Evolutionary conservation across 2,888 invertebrate genomes (phyloP).

Genomic region (Pyrochroa serraticornis): DNA sequence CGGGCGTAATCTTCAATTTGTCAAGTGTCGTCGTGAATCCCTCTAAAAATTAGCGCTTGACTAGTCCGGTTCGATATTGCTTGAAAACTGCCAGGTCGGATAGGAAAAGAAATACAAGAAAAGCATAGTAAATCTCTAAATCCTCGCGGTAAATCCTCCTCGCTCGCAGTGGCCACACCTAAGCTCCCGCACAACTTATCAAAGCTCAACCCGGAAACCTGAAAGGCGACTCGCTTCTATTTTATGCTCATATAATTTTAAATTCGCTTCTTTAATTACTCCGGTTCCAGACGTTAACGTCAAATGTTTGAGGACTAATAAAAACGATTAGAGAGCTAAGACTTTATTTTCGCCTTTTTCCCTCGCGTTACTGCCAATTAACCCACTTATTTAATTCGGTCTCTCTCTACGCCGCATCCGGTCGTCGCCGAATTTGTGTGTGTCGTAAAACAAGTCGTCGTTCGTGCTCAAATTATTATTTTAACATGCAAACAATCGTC

Average conservation of each 20-base stretch:
- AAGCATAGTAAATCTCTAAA: slow-evolving; percentile 48
- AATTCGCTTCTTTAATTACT: background rate
- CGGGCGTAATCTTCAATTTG: slow-evolving; percentile 28
- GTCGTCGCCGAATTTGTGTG: background rate
- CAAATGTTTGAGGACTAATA: too few species aligned
- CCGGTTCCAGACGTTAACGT: background rate
- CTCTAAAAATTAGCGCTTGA: slow-evolving; percentile 32
- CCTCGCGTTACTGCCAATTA: too few species aligned
- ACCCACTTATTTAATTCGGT: too few species aligned
- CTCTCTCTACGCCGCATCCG: too few species aligned
- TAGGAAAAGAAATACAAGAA: slow-evolving; percentile 43
- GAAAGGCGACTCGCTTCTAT: slow-evolving; percentile 12
- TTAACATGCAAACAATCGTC: too few species aligned
- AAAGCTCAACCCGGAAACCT: slow-evolving; percentile 38
- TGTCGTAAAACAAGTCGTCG: too few species aligned
- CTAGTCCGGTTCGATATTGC: slow-evolving; percentile 30
- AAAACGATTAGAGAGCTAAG: too few species aligned
- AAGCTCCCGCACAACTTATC: slow-evolving; percentile 49
- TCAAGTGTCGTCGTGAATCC: slow-evolving; percentile 28
- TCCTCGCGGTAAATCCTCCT: slow-evolving; percentile 47
- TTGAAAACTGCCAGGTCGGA: slow-evolving; percentile 32
- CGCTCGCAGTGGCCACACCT: slow-evolving; percentile 46
- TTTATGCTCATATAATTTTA: slow-evolving; percentile 15
- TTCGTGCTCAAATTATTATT: too few species aligned
- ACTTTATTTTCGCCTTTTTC: too few species aligned